These are phyloP conservation scores for Chiloscyllium plagiosum DNA, from an alignment of 2,113 vertebrate species.

Conservation along the genomic window DNA sequence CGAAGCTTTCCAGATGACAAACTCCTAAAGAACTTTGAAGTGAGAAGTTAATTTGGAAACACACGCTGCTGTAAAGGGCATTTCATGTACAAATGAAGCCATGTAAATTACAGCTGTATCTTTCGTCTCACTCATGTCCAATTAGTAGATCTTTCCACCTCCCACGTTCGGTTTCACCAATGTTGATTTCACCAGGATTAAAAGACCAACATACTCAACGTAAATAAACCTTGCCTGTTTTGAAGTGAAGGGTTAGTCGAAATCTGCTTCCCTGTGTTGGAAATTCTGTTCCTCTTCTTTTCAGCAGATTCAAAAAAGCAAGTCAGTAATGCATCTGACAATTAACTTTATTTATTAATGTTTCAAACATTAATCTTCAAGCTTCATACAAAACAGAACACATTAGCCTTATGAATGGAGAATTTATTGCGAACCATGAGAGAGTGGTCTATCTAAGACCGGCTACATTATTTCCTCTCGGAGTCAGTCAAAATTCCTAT, in stretches of 20 bases:
- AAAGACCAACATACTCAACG: neutral
- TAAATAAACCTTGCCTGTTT: neutral
- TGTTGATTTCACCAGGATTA: neutral
- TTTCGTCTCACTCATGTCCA: slow-evolving; percentile 4
- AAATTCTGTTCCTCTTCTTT: neutral
- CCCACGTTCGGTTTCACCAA: neutral
- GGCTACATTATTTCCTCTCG: neutral
- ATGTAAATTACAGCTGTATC: too few species aligned
- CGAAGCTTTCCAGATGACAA: neutral
- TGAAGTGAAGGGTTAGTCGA: neutral
- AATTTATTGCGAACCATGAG: neutral
- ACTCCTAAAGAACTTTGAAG: slow-evolving; percentile 18
- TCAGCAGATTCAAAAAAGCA: neutral
- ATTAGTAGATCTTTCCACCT: neutral
- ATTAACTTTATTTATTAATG: neutral
- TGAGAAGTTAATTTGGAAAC: slow-evolving; percentile 23
- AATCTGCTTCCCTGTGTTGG: neutral
- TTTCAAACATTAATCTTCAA: neutral
- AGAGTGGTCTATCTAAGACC: neutral
- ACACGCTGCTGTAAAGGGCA: neutral
- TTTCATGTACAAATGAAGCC: neutral
- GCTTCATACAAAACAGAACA: neutral
- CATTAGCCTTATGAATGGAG: neutral
- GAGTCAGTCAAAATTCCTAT: neutral
- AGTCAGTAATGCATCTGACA: neutral